Evolutionary conservation across 1,140 invertebrate species (phyloP).

Genomic region (Listronotus oregonensis): DNA sequence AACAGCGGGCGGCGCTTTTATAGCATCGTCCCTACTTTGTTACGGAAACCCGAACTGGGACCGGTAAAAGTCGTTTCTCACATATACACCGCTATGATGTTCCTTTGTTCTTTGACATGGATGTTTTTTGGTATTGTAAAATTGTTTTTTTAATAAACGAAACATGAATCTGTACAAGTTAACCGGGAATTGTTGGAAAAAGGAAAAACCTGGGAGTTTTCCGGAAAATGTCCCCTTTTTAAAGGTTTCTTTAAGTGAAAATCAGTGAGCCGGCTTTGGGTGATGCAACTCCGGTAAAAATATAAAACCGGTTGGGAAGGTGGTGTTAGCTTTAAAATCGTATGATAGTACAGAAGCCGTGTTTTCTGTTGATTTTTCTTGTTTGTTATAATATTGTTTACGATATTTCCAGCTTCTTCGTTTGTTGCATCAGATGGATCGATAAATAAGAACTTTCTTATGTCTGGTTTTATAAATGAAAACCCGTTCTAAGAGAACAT

Average conservation of each 20-base stretch:
- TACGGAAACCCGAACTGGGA: conserved; percentile 17
- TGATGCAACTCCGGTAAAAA: conserved; percentile 35
- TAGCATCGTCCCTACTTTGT: conserved; percentile 34
- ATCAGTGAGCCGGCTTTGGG: conserved; percentile 6
- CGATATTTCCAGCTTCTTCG: conserved; percentile 9
- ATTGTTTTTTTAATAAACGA: conserved; percentile 1
- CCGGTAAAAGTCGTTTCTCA: not conserved
- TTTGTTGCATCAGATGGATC: conserved; percentile 23
- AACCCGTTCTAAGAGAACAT: no score
- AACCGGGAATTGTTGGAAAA: not conserved
- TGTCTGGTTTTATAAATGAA: no score
- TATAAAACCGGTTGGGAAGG: conserved; percentile 27
- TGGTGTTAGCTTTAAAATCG: conserved; percentile 19
- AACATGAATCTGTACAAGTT: conserved; percentile 7
- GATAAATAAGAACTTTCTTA: not conserved
- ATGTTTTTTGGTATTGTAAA: conserved; percentile 19
- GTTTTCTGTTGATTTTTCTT: conserved; percentile 23
- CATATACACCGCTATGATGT: conserved; percentile 15
- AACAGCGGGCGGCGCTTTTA: conserved; percentile 28
- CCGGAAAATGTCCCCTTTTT: not conserved
- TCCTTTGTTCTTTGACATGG: conserved; percentile 26
- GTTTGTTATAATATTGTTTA: conserved; percentile 17
- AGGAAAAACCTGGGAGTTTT: not conserved
- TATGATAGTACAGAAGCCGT: conserved; percentile 23
- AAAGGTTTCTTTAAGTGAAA: not conserved